Evolutionary conservation across 2,888 invertebrate genomes (phyloP).

Genomic region (Drosophila atripex): DNA sequence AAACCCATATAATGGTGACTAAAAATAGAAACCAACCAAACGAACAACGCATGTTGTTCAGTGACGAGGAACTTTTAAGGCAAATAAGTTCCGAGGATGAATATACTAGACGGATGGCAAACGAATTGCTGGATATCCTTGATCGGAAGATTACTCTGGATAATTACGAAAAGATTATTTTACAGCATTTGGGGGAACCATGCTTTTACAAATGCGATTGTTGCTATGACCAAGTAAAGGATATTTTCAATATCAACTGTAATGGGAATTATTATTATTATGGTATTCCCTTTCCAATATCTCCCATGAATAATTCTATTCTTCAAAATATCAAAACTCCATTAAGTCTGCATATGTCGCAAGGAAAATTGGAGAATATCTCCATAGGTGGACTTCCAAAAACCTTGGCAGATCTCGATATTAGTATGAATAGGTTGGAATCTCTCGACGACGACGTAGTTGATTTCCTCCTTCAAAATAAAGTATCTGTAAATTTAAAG

Average conservation of each 20-base stretch:
- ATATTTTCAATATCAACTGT: not conserved
- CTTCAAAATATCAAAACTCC: not conserved
- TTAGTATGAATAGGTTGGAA: conserved; percentile 15
- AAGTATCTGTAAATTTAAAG: not conserved
- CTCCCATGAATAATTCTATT: not conserved
- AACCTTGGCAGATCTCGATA: conserved; percentile 8
- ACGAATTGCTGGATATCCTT: not conserved
- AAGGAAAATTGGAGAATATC: not conserved
- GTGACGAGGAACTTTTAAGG: not conserved
- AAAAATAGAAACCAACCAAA: not conserved
- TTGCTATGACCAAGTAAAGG: not conserved
- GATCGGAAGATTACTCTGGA: not conserved
- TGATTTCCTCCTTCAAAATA: not conserved
- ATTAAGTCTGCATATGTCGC: conserved; percentile 1
- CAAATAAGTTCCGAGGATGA: not conserved
- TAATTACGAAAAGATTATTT: not conserved
- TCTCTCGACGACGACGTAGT: conserved; percentile 1
- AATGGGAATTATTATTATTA: not conserved
- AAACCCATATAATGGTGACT: not conserved
- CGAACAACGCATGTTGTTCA: not conserved
- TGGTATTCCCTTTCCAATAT: not conserved
- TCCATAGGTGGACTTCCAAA: not conserved
- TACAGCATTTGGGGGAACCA: not conserved
- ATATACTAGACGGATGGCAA: not conserved
- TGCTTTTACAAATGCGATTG: not conserved